Evolutionary conservation across 2,113 vertebrate genomes (phyloP), one percentile per base, ranked within the genome.

Genomic region (Tetrax tetrax): DNA sequence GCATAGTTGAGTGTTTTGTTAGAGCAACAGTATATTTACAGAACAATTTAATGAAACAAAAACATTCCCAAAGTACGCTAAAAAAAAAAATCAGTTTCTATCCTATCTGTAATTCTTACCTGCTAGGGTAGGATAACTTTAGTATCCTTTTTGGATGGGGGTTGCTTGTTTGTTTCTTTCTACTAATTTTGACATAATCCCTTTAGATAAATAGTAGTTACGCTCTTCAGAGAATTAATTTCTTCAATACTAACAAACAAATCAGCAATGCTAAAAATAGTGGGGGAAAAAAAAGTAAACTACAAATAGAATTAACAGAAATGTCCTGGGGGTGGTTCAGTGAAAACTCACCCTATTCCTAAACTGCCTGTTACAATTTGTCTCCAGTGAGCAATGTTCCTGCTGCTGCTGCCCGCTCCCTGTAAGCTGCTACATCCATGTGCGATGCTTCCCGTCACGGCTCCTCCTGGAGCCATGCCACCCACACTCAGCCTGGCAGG

Each of bases 401-500:
- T 2, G 1, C 69, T 91, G 77, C 4, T 94, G 83, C 77, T 96
- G 87, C 61, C 91, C 65, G 83, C 93, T 89, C 91, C 87, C 83
- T 82, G 45, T 56, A 82, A 87, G 35, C 77, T 79, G 89, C 87
- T 72, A 75, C 65, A 91, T 89, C 93, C 89, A 82, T 57, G 93
- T 79, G 91, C 2, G 0, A 75, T 24, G 70, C 70, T 94, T 95
- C 74, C 53, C 80, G 64, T 69, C 86, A 82, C 2, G 2, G 87
- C 56, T 95, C 47, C 83, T 89, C 83, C 91, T 81, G 76, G 69
- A 97, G 91, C 83, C 80, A 60, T 72, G 83, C 61, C 86, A 95
- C 94, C 89, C 91, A 96, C 91, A 69, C 38, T 76, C 87, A 93
- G 91, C 77, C 89, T 79, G 74, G 89, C 83, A 87, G 83, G 65